phyloP scores from a whole-genome alignment of 1,140 invertebrate species.

The Uloborus diversus region DNA sequence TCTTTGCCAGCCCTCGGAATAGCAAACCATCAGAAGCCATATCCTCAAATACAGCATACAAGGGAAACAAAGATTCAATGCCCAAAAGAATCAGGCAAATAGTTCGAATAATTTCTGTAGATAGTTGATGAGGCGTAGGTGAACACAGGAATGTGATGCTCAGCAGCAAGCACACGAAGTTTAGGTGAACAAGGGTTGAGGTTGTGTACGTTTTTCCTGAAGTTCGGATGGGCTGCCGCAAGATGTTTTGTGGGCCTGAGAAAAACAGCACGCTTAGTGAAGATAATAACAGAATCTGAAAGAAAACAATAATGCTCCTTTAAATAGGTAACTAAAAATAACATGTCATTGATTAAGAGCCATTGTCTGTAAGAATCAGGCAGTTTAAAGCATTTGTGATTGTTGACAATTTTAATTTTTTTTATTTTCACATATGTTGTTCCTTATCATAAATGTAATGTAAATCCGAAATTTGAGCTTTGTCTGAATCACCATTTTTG shows the following conservation, averaged over 20 bases:
- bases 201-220: not conserved
- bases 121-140: not conserved
- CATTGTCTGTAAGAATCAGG: too few species aligned
- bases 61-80: slow-evolving; percentile 11
- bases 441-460: not conserved
- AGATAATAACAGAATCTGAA: slow-evolving; percentile 6
- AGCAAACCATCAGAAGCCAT: slow-evolving; percentile 34
- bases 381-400: not conserved
- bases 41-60: slow-evolving; percentile 23
- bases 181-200: slow-evolving; percentile 9
- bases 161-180: slow-evolving; percentile 1
- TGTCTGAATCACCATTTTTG: too few species aligned
- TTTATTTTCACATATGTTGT: not conserved
- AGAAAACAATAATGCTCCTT: not conserved
- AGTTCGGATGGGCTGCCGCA: not conserved
- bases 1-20: slow-evolving; percentile 25
- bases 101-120: not conserved
- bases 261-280: slow-evolving; percentile 23
- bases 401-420: not conserved
- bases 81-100: slow-evolving; percentile 3
- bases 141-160: not conserved
- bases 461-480: not conserved
- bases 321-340: not conserved
- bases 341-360: too few species aligned
- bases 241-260: slow-evolving; percentile 30